Evolutionary conservation across 2,797 vertebrate genomes (phyloP).

Genomic region (Potorous gilbertii): DNA sequence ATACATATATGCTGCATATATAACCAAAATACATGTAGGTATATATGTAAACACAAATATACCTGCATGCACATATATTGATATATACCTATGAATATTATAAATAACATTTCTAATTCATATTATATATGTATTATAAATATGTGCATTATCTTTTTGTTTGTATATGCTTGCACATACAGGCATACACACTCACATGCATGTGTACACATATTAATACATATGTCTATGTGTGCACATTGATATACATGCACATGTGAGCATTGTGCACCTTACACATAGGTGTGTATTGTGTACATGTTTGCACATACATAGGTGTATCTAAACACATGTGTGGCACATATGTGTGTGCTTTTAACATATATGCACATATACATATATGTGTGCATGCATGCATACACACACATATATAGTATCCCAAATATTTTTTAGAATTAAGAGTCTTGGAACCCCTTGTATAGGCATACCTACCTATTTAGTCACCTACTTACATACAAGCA

Average conservation of each 20-base stretch:
- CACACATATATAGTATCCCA: not conserved
- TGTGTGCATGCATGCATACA: fast-evolving
- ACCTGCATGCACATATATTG: too few relatives aligned
- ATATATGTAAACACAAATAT: too few relatives aligned
- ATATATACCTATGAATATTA: constrained; percentile 10
- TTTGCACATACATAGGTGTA: too few relatives aligned
- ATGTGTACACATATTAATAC: too few relatives aligned
- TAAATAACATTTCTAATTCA: not conserved
- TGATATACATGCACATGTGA: too few relatives aligned
- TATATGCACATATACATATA: not conserved
- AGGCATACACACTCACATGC: too few relatives aligned
- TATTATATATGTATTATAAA: not conserved
- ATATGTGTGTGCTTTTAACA: not conserved
- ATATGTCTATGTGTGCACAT: too few relatives aligned
- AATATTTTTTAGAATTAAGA: not conserved
- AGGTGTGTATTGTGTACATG: not conserved
- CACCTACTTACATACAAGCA: not conserved
- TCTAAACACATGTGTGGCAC: not conserved
- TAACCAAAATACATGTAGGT: not conserved
- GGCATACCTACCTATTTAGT: not conserved
- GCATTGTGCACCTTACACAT: not conserved
- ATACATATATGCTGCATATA: not conserved
- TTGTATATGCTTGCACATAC: too few relatives aligned
- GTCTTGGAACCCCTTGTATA: not conserved
- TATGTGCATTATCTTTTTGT: not conserved